Evolutionary conservation across 2,113 vertebrate species (phyloP).

Genomic region (Chamaea fasciata): DNA sequence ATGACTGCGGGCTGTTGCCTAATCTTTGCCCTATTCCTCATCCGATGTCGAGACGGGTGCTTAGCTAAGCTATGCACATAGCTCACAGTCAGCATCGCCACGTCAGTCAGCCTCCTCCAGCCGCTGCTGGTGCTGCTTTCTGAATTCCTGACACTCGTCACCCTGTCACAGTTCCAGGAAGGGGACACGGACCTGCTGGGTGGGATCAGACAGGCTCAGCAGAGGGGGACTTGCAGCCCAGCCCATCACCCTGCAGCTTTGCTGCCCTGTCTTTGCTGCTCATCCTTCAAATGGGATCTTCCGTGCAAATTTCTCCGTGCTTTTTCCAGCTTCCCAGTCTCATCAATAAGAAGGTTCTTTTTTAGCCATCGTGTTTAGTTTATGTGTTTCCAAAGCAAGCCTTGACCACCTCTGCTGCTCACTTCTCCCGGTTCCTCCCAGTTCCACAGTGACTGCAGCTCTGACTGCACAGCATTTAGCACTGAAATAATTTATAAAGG

Average conservation of each 20-base stretch:
- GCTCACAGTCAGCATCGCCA: neutral
- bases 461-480: neutral
- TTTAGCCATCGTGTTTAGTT: neutral
- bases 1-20: neutral
- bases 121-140: neutral
- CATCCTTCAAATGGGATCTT: rapidly evolving
- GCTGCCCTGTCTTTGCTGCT: neutral
- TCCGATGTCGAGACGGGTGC: neutral
- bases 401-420: neutral
- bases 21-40: neutral
- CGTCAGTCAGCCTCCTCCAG: neutral
- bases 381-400: neutral
- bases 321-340: neutral
- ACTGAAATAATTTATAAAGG: neutral
- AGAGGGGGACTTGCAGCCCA: neutral
- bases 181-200: neutral
- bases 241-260: neutral
- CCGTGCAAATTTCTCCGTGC: neutral
- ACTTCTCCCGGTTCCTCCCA: neutral
- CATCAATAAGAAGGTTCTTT: neutral
- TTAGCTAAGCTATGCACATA: conserved; percentile 26
- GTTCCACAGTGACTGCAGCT: neutral
- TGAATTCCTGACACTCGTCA: conserved; percentile 12
- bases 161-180: neutral
- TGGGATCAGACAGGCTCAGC: neutral